Evolutionary conservation across 2,797 vertebrate genomes (phyloP).

Genomic region (Lemur catta): DNA sequence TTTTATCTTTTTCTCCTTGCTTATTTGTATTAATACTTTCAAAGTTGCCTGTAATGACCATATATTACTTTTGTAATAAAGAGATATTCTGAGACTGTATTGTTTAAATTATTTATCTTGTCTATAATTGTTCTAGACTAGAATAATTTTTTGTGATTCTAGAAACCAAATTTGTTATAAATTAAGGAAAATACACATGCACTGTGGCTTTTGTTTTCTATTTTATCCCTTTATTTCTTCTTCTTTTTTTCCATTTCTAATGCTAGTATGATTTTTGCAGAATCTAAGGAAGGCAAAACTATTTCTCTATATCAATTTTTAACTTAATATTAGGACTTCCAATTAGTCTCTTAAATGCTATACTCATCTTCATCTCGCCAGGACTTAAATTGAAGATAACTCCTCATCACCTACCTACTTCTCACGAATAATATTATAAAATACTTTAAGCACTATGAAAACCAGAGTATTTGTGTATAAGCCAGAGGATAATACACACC

Average conservation of each 20-base stretch:
- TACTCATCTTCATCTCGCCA: neutral
- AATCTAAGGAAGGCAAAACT: neutral
- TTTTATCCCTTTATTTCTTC: neutral
- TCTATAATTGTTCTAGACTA: neutral
- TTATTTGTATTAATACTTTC: neutral
- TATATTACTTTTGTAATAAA: neutral
- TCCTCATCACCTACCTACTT: neutral
- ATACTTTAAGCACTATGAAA: neutral
- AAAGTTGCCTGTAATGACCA: neutral
- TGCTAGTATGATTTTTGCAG: neutral
- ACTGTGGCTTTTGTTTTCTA: neutral
- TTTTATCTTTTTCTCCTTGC: slow-evolving; percentile 18
- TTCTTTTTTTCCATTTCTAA: neutral
- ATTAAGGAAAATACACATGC: neutral
- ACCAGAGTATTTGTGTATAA: neutral
- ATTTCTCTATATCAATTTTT: neutral
- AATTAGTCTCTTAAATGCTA: neutral
- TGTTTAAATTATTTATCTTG: neutral
- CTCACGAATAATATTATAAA: neutral
- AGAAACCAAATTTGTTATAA: neutral
- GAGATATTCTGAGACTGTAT: neutral
- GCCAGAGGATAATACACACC: neutral
- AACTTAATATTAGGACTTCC: neutral
- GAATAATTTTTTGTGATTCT: neutral
- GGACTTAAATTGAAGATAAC: neutral